These are phyloP conservation scores for Prionailurus bengalensis DNA, from an alignment of 2,113 vertebrate species.

Conservation along the genomic window DNA sequence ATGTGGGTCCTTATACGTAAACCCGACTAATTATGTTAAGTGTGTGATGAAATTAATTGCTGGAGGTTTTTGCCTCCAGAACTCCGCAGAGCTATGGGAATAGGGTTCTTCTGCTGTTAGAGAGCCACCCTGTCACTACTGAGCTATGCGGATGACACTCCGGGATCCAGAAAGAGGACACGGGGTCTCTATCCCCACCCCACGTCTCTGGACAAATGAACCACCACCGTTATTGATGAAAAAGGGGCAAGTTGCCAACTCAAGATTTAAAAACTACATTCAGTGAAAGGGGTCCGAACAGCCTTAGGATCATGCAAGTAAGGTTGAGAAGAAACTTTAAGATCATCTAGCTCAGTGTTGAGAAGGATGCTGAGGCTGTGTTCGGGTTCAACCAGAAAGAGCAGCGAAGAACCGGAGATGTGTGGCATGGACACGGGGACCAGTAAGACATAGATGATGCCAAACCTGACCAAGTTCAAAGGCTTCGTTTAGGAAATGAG, in stretches of 20 bases:
- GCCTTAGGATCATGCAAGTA: neutral
- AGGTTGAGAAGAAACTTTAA: neutral
- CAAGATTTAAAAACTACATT: neutral
- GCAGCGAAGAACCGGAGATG: neutral
- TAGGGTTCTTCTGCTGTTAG: neutral
- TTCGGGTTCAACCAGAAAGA: neutral
- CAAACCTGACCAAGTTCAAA: neutral
- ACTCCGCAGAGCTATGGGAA: neutral
- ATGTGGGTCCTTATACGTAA: constrained; percentile 79
- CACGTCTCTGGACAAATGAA: neutral
- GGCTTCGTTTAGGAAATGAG: neutral
- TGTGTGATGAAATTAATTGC: constrained; percentile 54
- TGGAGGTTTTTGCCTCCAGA: neutral
- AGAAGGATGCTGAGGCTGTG: neutral
- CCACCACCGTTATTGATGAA: neutral
- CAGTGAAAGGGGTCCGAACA: neutral
- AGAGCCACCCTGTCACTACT: neutral
- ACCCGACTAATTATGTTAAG: constrained; percentile 77
- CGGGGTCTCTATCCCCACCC: neutral
- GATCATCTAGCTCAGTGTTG: too few relatives aligned
- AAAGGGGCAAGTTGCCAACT: neutral
- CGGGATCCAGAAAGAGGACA: neutral
- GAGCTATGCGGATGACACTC: rapidly evolving
- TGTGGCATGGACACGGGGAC: neutral
- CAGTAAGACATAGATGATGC: neutral